Evolutionary conservation across 2,797 vertebrate genomes (phyloP), one percentile per base, ranked within the genome.

Genomic region (Anisognathus igniventris): DNA sequence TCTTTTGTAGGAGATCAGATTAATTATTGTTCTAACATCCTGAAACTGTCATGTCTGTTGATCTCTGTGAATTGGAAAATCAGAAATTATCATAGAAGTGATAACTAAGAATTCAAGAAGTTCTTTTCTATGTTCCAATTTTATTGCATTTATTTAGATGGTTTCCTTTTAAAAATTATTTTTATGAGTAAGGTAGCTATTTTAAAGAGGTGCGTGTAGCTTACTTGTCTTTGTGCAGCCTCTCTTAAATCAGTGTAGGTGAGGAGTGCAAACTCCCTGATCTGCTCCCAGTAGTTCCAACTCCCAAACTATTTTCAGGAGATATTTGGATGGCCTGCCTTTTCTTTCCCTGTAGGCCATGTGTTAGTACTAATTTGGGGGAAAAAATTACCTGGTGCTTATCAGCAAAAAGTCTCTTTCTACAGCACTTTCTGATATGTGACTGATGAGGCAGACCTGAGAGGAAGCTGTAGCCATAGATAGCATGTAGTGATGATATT

Each of bases 151-250:
- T 35, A 30, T 70, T 75, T 64, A 53, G 13, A 47, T 9, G 28
- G 15, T 17, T 61, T 30, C 1, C 1, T 35, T 48, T 72, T 30
- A 0, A 0, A 6, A 37, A 39, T 60, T 33, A 21, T 45, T 68
- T 60, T 73, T 28, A 42, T 30, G 30, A 37, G 8, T 44, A 40
- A 53, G 14, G 25, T n/a, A 66, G 3, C 9, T 58, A 6, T 47
- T 67, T 23, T 39, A 65, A 81, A 51, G 5, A 45, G 8, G 1
- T 31, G 2, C 24, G 3, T 40, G 6, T 61, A 51, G 7, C 11
- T 72, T 61, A 4, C 24, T n/a, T 92, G 31, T 56, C 35, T 67
- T 86, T 33, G 30, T 65, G 25, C 58, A 48, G 8, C 30, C 35
- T 31, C 27, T 28, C 11, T 73, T 47, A 47, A 62, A 33, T 15